Evolutionary conservation across 1,140 invertebrate genomes (phyloP).

Genomic region (Belonocnema kinseyi): DNA sequence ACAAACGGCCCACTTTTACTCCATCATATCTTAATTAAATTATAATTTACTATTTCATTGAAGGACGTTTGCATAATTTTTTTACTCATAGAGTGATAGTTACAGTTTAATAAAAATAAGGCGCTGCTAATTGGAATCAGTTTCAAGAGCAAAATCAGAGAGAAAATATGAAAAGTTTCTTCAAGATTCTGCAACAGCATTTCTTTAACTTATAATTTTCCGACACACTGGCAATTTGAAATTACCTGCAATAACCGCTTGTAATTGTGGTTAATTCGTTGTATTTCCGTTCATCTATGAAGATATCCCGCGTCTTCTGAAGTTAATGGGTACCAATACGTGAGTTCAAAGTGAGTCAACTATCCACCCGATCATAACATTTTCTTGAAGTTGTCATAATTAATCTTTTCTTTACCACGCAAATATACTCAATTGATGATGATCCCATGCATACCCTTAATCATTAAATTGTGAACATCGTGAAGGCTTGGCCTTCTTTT

Average conservation of each 20-base stretch:
- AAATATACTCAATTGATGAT: not conserved
- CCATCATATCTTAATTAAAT: no score
- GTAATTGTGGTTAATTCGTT: slow-evolving; percentile 40
- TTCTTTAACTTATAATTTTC: no score
- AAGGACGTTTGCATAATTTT: not conserved
- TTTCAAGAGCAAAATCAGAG: not conserved
- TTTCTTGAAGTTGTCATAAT: not conserved
- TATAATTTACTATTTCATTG: not conserved
- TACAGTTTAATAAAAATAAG: not conserved
- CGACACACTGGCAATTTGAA: not conserved
- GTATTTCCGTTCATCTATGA: slow-evolving; percentile 20
- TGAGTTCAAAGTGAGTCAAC: not conserved
- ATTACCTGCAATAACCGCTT: not conserved
- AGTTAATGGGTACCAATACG: not conserved
- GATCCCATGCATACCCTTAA: slow-evolving; percentile 40
- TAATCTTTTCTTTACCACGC: not conserved
- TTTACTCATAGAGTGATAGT: not conserved
- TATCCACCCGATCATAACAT: not conserved
- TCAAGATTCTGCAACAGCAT: not conserved
- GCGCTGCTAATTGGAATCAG: not conserved
- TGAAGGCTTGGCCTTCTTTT: slow-evolving; percentile 53
- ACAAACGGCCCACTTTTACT: no score
- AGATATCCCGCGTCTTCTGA: not conserved
- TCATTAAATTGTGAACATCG: slow-evolving; percentile 44
- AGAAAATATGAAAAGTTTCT: not conserved